These are phyloP conservation scores for Ranitomeya imitator DNA, from an alignment of 2,113 vertebrate species.

Conservation along the genomic window DNA sequence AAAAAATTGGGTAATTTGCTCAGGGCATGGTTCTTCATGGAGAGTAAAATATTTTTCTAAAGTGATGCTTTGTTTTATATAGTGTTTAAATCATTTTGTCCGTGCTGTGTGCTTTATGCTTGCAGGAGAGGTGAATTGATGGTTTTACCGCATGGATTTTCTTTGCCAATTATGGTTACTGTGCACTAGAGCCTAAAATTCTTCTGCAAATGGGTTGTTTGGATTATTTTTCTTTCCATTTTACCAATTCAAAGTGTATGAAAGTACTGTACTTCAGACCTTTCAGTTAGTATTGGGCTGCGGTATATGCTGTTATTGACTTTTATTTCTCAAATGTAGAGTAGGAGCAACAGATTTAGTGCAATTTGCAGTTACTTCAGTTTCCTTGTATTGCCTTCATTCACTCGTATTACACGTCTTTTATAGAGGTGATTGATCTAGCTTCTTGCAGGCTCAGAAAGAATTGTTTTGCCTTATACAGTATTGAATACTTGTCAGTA, in stretches of 20 bases:
- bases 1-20: too few species aligned
- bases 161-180: constrained; percentile 8
- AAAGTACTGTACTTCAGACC: not conserved
- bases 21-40: too few species aligned
- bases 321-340: not conserved
- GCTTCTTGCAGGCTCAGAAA: not conserved
- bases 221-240: not conserved
- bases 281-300: not conserved
- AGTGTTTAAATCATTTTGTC: not conserved
- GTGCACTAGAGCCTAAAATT: constrained; percentile 18
- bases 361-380: not conserved
- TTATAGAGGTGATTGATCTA: not conserved
- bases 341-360: not conserved
- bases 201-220: constrained; percentile 9
- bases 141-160: constrained; percentile 10
- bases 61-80: too few species aligned
- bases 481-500: not conserved
- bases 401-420: not conserved
- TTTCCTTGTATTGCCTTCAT: not conserved
- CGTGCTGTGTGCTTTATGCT: not conserved
- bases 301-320: not conserved
- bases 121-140: not conserved
- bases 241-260: not conserved
- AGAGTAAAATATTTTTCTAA: too few species aligned
- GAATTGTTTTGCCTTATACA: not conserved